Base-by-base conservation (phyloP, 2,797 vertebrate genomes). In the Oophaga sylvatica region DNA sequence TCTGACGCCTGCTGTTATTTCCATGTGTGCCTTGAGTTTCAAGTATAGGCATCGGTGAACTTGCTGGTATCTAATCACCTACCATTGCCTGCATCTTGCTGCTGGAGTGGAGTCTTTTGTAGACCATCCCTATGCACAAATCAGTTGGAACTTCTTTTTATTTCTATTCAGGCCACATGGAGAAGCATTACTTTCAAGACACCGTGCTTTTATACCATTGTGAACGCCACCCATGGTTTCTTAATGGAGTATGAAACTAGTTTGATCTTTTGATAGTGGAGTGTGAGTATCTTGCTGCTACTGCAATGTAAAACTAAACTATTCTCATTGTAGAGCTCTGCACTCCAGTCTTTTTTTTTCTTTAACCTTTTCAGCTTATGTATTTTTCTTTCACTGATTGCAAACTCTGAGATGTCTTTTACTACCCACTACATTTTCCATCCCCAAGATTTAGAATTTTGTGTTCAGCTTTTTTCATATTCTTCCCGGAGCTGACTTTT, bases 291-390 rank as follows among this genome's bases (percentile, higher is more conserved):
- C 60, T 85, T 56, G 83, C 65, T 60, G 85, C 48, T 62, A 26
- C 53, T 71, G 60, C 53, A 86, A 73, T 80, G 62, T 68, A 57
- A 86, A 48, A 80, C 63, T 62, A 60, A 79, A 71, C 77, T 80
- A 62, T 80, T 80, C 57, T 56, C 22, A 70, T 86, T 86, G 85
- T 71, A 60, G 9, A 80, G 53, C 67, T 80, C 80, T 45, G 80
- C 85, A 59, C 56, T 56, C 41, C 17, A 67, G 65, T 80, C 77
- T 86, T 80, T 59, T 60, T 80, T 59, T 60, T 80, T 80, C 65
- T 53, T 80, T 80, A 86, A 86, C 77, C 85, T 86, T 86, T 86
- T 86, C 85, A 80, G 53, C 65, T 70, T 53, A 59, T 70, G 57
- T 73, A 80, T 71, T 80, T 80, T 86, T 71, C 53, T 59, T 86